These are phyloP conservation scores for Danionella cerebrum DNA, from an alignment of 2,113 vertebrate genomes.

Conservation along the genomic window DNA sequence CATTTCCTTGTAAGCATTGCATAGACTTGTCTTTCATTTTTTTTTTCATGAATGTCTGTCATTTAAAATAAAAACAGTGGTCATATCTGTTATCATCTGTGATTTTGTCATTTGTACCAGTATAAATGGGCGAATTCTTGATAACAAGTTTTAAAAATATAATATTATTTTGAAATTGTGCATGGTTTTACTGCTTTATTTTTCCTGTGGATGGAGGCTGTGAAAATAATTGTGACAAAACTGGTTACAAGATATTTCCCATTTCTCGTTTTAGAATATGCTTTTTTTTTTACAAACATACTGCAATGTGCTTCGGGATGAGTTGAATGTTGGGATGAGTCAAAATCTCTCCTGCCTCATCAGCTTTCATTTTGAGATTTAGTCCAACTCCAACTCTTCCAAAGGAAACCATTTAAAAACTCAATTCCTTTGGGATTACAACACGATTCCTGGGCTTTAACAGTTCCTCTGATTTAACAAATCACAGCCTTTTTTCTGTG, in stretches of 20 bases:
- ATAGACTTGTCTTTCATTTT: slow-evolving; percentile 9
- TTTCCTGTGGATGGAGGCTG: neutral
- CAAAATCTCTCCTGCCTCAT: neutral
- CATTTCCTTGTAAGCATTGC: neutral
- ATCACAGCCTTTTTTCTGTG: too few species aligned
- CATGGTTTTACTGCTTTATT: neutral
- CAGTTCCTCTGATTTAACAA: neutral
- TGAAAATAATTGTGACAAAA: too few species aligned
- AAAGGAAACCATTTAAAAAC: neutral
- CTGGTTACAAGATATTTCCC: too few species aligned
- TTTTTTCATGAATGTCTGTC: neutral
- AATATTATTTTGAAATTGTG: too few species aligned
- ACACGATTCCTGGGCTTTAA: slow-evolving; percentile 17
- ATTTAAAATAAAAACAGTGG: neutral
- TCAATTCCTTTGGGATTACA: slow-evolving; percentile 16
- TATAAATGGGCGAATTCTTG: too few species aligned
- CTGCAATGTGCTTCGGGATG: too few species aligned
- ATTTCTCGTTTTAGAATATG: too few species aligned
- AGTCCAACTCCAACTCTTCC: neutral
- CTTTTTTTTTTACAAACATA: too few species aligned
- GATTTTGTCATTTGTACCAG: neutral
- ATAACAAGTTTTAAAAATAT: too few species aligned
- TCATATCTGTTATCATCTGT: too few species aligned
- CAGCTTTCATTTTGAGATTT: slow-evolving; percentile 1
- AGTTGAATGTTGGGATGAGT: neutral